Base-by-base conservation (phyloP, 1,140 invertebrate genomes). In the Helicoverpa zea region DNA sequence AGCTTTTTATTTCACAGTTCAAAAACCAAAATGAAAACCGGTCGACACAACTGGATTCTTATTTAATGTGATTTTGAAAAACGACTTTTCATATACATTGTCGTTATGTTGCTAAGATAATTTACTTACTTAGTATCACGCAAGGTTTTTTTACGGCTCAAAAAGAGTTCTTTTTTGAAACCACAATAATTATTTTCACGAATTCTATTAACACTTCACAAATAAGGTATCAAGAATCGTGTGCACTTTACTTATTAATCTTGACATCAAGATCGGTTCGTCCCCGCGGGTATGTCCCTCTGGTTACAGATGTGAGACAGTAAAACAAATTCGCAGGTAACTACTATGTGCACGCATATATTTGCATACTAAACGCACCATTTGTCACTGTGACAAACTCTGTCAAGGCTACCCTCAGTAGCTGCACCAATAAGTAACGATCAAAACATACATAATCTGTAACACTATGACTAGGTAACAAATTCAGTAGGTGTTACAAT, bases 271-370 rank as follows among this genome's bases (percentile, higher is more conserved):
- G 49, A 72, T 18, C 56, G 74, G 74, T 76, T 23, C 58, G 12
- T 61, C 47, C 74, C 74, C 74, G 74, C 43, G 58, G 74, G 58
- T 47, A 63, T 63, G 47, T 63, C 58, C 74, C 72, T 18, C 18
- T 13, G 2, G 64, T 66, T n/a, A 30, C 51, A 68, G 49, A 72
- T 72, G 23, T 72, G 47, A 52, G 29, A 52, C 47, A 72, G 52
- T 58, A 58, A 43, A 14, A 70, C 43, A 66, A 70, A 30, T 54
- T 72, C 68, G 47, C 58, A 76, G 74, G 35, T 76, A 61, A 61
- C 29, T 35, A 76, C 74, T 43, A 75, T 43, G 12, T 29, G 58
- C 14, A 35, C 47, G 74, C 58, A 76, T 63, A 76, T 75, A 76
- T 76, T 76, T 76, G 58, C 74, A 63, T 76, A 14, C 51, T 10